phyloP scores from a whole-genome alignment of 2,113 vertebrate genomes.

The Cairina moschata region DNA sequence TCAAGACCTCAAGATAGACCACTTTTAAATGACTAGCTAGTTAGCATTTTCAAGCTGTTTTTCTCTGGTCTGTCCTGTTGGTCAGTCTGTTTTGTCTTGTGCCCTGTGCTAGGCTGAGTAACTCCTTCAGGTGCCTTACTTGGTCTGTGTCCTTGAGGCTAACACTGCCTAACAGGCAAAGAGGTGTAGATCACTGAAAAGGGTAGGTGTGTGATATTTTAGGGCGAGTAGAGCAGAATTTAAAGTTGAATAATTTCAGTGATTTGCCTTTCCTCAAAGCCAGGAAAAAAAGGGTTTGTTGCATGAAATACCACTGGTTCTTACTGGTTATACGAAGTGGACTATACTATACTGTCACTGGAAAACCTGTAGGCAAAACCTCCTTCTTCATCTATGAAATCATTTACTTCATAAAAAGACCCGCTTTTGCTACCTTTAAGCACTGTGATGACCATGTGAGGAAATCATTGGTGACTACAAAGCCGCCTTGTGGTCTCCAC shows the following conservation, averaged over 20 bases:
- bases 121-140: not conserved
- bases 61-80: not conserved
- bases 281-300: not conserved
- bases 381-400: not conserved
- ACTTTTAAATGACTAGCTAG: not conserved
- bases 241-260: not conserved
- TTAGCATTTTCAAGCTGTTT: not conserved
- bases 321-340: accelerated
- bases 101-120: not conserved
- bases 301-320: not conserved
- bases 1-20: not conserved
- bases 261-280: not conserved
- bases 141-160: not conserved
- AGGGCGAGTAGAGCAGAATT: not conserved
- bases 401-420: not conserved
- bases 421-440: not conserved
- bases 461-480: not conserved
- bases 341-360: not conserved
- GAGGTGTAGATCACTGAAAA: not conserved
- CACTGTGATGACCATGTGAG: not conserved
- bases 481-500: not conserved
- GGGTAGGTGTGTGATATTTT: not conserved
- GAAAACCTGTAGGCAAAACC: not conserved
- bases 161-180: not conserved
- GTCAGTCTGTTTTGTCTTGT: not conserved